Base-by-base conservation (phyloP, 2,113 vertebrate species). In the Ovis aries region DNA sequence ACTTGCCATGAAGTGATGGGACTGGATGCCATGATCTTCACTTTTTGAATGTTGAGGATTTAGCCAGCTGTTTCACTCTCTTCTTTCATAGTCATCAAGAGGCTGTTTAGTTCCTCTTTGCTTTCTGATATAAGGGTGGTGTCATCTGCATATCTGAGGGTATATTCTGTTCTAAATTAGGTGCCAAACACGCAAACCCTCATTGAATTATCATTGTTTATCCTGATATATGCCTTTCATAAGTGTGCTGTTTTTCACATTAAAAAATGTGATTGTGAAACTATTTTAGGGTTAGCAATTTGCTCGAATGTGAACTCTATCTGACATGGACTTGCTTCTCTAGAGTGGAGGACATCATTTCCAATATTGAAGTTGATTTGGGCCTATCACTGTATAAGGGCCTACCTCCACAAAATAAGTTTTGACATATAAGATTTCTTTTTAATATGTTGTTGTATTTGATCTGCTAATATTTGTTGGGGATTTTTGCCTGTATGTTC, bases 111-210 rank as follows among this genome's bases (percentile, higher is more conserved):
- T 71, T 71, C 9, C 19, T 71, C 67, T 23, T 71, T 71, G 19
- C n/a, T 40, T 71, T 71, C n/a, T 71, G 67, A 23, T 19, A 67
- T 21, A 21, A 71, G 64, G n/a, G 17, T 71, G 17, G 9, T 71
- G n/a, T 36, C 64, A 21, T 21, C n/a, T 71, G n/a, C 67, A 36
- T 71, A 71, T 71, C 19, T 40, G n/a, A 71, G 67, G 7, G n/a
- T 74, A 40, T 96, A 97, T 15, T 89, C 19, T 92, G n/a, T 74
- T 80, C 11, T 81, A 86, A 85, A 82, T 96, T 55, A 62, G 88
- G 11, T 8, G 4, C 57, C 88, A 40, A 19, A 25, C 62, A 62
- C 17, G 10, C 6, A 4, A 55, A 16, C 23, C 3, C 9, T 97
- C 48, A 59, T 19, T 50, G 59, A 67, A 87, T 88, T 95, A 55